Percentiles rank a stretch among this genome's conserved stretches.
Conservation (phyloP, 92 coral and sea anemone species). For the Bergia sp. region DNA sequence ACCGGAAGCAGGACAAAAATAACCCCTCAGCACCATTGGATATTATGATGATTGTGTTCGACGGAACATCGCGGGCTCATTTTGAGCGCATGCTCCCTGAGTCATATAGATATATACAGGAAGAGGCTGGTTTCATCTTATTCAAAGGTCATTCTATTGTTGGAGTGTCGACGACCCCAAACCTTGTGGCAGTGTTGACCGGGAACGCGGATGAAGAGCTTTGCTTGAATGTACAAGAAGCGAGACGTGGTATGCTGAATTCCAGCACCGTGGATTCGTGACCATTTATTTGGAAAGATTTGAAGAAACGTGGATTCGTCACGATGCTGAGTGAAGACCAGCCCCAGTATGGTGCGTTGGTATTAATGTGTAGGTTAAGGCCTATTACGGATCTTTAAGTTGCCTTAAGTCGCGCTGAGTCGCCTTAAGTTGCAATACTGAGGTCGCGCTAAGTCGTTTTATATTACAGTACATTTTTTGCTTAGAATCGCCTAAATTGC, state of each 20-base stretch:
- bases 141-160: slow-evolving; percentile 70
- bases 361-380: too few species aligned
- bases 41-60: slow-evolving; percentile 64
- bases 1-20: slow-evolving; percentile 48
- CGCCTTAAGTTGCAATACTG: too few species aligned
- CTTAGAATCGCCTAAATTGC: too few species aligned
- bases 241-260: slow-evolving; percentile 52
- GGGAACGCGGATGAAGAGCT: slow-evolving; percentile 54
- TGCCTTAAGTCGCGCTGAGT: too few species aligned
- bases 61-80: slow-evolving; percentile 80
- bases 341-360: slow-evolving; percentile 5
- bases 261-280: slow-evolving; percentile 63
- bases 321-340: slow-evolving; percentile 43
- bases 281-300: slow-evolving; percentile 77
- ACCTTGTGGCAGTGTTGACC: slow-evolving; percentile 68
- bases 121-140: slow-evolving; percentile 52
- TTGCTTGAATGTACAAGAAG: slow-evolving; percentile 54
- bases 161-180: slow-evolving; percentile 74
- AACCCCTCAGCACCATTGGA: slow-evolving; percentile 53
- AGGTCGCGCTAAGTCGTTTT: too few species aligned
- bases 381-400: too few species aligned
- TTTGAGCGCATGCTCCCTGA: slow-evolving; percentile 75
- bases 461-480: too few species aligned
- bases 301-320: slow-evolving; percentile 62
- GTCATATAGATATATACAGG: slow-evolving; percentile 54